Percentiles rank a stretch among this genome's conserved stretches.
These are phyloP conservation scores for Psophia crepitans DNA, from an alignment of 2,113 vertebrate genomes.

Conservation along the genomic window DNA sequence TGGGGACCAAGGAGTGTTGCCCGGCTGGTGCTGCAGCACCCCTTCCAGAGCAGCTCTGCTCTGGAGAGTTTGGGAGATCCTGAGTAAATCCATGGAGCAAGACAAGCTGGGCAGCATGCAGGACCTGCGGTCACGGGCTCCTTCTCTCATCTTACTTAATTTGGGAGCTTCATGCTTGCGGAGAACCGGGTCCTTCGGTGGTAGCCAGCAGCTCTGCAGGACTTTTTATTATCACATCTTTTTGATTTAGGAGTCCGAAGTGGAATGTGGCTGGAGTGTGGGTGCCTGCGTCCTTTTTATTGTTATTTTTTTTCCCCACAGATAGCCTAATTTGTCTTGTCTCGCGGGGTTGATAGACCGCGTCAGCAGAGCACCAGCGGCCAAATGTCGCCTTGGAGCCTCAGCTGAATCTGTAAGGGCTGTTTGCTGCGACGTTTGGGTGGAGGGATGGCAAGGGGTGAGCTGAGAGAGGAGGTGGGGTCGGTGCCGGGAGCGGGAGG, in stretches of 20 bases:
- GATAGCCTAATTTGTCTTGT: background rate
- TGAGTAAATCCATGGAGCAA: background rate
- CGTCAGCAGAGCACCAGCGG: background rate
- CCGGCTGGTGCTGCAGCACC: no score
- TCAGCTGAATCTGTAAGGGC: background rate
- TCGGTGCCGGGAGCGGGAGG: background rate
- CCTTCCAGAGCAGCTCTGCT: background rate
- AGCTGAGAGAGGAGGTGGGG: background rate
- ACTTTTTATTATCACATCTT: background rate
- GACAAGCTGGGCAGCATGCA: background rate
- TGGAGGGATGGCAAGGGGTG: background rate
- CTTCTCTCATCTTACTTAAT: background rate
- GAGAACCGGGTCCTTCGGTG: background rate
- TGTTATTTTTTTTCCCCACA: background rate
- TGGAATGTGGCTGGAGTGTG: background rate
- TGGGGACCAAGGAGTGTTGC: rapidly evolving
- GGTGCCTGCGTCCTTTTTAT: background rate
- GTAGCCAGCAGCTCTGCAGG: background rate
- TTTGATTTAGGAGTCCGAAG: background rate
- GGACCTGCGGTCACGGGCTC: rapidly evolving
- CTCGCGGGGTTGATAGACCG: background rate
- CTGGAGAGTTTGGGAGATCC: background rate
- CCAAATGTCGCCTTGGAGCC: background rate
- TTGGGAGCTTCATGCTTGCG: background rate
- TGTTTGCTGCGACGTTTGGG: background rate